phyloP scores from a whole-genome alignment of 2,888 invertebrate species.

The Lasioglossum calceatum region DNA sequence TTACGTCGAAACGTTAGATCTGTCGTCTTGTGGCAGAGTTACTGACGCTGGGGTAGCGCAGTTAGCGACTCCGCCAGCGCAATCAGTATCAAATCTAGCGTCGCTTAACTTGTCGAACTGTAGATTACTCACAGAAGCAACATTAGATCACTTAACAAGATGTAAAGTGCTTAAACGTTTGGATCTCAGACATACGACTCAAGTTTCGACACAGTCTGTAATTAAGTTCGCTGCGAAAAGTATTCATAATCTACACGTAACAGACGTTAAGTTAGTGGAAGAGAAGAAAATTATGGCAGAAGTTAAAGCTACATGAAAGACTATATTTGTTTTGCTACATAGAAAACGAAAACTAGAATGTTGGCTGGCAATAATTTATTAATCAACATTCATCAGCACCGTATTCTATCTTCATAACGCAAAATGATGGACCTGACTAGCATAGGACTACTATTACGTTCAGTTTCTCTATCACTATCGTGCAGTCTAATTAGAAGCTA shows the following conservation, averaged over 20 bases:
- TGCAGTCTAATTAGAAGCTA: constrained; percentile 42
- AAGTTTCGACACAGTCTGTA: constrained; percentile 92
- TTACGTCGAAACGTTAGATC: constrained; percentile 90
- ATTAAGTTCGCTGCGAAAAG: constrained; percentile 94
- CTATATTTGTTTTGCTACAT: constrained; percentile 34
- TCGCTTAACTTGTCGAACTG: constrained; percentile 93
- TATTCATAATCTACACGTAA: constrained; percentile 91
- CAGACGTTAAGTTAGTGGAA: constrained; percentile 92
- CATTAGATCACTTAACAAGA: constrained; percentile 92
- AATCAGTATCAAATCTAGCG: constrained; percentile 87
- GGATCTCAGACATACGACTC: constrained; percentile 92
- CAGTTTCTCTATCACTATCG: constrained; percentile 46
- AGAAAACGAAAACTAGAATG: constrained; percentile 14
- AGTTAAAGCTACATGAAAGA: constrained; percentile 64
- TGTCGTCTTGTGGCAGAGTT: constrained; percentile 94
- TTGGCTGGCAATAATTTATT: constrained; percentile 64
- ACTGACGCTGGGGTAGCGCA: constrained; percentile 96
- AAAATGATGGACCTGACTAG: constrained; percentile 61
- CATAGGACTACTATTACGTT: constrained; percentile 60
- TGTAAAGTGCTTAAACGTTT: constrained; percentile 90
- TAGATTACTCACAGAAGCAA: constrained; percentile 92
- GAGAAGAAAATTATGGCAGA: constrained; percentile 77
- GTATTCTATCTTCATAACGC: constrained; percentile 48
- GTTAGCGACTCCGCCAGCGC: constrained; percentile 90
- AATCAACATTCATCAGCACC: constrained; percentile 45